Conservation (phyloP, 2,888 invertebrate genomes). For the Eupithecia vulgata region DNA sequence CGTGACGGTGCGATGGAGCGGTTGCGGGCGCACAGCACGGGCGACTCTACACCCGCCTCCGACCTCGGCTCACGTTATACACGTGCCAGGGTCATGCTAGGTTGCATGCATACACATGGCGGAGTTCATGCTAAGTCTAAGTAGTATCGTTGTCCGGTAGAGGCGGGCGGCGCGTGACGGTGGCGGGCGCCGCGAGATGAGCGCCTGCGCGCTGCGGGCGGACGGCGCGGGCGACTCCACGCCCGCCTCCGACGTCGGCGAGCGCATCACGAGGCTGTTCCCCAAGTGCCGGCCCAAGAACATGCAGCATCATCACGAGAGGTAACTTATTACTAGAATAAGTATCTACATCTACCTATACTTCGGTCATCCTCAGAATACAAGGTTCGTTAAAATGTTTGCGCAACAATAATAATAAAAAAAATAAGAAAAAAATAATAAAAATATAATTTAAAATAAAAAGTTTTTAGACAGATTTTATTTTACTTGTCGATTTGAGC, state of each 20-base stretch:
- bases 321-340: conserved; percentile 48
- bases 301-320: conserved; percentile 80
- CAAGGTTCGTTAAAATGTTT: too few relatives aligned
- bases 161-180: conserved; percentile 72
- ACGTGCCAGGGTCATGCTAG: neutral
- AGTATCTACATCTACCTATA: neutral
- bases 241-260: conserved; percentile 84
- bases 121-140: neutral
- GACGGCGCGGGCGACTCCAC: conserved; percentile 80
- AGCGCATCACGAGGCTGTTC: conserved; percentile 93
- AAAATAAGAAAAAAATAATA: too few relatives aligned
- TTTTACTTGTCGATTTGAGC: too few relatives aligned
- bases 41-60: conserved; percentile 82
- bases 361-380: too few relatives aligned
- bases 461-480: too few relatives aligned
- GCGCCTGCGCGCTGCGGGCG: conserved; percentile 76
- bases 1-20: conserved; percentile 65
- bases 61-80: conserved; percentile 75
- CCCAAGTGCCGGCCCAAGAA: conserved; percentile 92
- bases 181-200: conserved; percentile 73
- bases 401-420: too few relatives aligned
- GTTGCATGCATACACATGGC: neutral
- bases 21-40: conserved; percentile 78
- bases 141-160: conserved; percentile 54
- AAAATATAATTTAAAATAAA: too few relatives aligned